Conservation (phyloP, 2,797 vertebrate species). For the Staurois parvus region DNA sequence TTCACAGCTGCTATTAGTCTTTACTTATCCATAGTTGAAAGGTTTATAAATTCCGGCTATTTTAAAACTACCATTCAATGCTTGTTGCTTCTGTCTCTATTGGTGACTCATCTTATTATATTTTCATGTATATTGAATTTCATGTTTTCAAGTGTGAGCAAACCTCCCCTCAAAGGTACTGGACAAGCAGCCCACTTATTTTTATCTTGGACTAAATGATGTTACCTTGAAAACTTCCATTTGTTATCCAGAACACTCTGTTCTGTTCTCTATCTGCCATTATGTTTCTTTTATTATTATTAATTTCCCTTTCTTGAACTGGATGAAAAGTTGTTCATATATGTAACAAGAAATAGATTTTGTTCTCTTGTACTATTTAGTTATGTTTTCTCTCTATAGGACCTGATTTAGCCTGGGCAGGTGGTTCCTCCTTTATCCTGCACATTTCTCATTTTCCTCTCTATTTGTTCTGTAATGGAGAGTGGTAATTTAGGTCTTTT, state of each 20-base stretch:
- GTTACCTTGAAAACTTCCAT: constrained; percentile 2
- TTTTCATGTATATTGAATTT: neutral
- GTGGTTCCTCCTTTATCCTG: constrained; percentile 19
- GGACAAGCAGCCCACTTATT: neutral
- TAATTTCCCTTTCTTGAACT: neutral
- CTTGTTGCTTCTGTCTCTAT: neutral
- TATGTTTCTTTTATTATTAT: constrained; percentile 60
- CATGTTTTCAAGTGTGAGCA: neutral
- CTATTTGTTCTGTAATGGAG: constrained; percentile 3
- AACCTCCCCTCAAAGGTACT: neutral
- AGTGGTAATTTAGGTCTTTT: constrained; percentile 6
- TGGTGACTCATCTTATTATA: neutral
- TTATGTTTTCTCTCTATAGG: neutral
- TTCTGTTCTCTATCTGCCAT: constrained; percentile 59
- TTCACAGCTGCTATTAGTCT: too few species aligned
- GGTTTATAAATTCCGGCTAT: too few species aligned
- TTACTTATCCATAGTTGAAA: too few species aligned
- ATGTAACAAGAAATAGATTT: neutral
- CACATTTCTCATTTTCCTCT: constrained; percentile 12
- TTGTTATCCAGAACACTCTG: constrained; percentile 20
- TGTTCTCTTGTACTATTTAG: neutral
- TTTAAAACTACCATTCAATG: too few species aligned
- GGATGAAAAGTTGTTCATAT: neutral
- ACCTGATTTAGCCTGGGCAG: constrained; percentile 12
- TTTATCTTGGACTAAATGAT: neutral